phyloP scores from a whole-genome alignment of 2,888 invertebrate species.

The Doris montereyensis region DNA sequence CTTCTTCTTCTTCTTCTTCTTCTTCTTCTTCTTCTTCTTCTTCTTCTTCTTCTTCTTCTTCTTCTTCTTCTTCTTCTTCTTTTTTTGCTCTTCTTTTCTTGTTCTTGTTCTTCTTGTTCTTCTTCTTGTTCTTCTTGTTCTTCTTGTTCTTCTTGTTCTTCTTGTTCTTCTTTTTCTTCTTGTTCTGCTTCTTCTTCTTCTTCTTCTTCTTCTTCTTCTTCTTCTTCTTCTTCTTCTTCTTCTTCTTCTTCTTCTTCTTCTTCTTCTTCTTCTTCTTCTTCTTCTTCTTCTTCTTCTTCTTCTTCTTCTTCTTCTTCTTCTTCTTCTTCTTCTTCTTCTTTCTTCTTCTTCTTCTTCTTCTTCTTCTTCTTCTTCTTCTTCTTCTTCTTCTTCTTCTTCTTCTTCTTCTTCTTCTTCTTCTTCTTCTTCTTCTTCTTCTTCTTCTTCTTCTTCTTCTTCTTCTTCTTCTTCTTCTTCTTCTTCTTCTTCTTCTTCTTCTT shows the following conservation, averaged over 20 bases:
- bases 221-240: background rate
- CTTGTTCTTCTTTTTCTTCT: too few relatives aligned
- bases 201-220: slow-evolving; percentile 1
- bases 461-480: background rate
- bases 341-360: slow-evolving; percentile 6
- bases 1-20: too few relatives aligned
- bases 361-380: slow-evolving; percentile 3
- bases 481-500: background rate
- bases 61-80: too few relatives aligned
- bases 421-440: slow-evolving; percentile 23
- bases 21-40: too few relatives aligned
- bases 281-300: slow-evolving; percentile 23
- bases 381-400: background rate
- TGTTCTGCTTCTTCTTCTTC: too few relatives aligned
- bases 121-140: too few relatives aligned
- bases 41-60: too few relatives aligned
- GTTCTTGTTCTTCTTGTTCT: too few relatives aligned
- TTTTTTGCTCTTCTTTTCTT: too few relatives aligned
- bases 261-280: slow-evolving; percentile 9
- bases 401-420: slow-evolving; percentile 10
- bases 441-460: background rate
- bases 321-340: background rate
- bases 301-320: background rate
- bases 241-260: slow-evolving; percentile 4
- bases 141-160: too few relatives aligned